Base-by-base conservation (phyloP, 2,888 invertebrate species). In the Drosophila cracens region DNA sequence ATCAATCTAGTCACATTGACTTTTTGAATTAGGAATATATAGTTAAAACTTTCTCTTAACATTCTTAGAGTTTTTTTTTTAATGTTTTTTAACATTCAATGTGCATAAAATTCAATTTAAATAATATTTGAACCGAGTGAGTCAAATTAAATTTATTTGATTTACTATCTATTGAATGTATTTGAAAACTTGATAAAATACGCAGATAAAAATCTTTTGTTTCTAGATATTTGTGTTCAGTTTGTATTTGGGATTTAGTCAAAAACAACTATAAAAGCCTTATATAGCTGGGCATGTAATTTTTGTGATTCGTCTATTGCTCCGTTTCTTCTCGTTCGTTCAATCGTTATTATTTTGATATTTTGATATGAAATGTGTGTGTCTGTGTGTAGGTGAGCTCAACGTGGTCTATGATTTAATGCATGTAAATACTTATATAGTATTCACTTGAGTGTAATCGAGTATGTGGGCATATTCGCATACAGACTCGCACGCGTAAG, bases 401-500 rank as follows among this genome's bases (percentile, higher is more conserved):
- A 79, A 79, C 82, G 78, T 82, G 79, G 33, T 79, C 79, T 74
- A 82, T 79, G 82, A 79, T 79, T 83, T 70, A 79, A 82, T 78
- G 79, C 74, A 73, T 68, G 64, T 78, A 72, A 60, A 62, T 56
- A 60, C 36, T 34, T 43, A 43, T 40, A 25, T 65, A 36, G 25
- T 49, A 54, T 51, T 40, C 36, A n/a, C 11, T 66, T 59, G 59
- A 38, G 34, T 52, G 68, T 52, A 66, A 33, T 34, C 38, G 51
- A 51, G 46, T 64, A 21, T 49, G 33, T 16, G 10, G 33, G 27
- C 27, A 34, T 18, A 27, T 34, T 13, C 43, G 21, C 21, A 21
- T 6, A 21, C 43, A 54, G 21, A 16, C 40, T 56, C 25, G 8
- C 27, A 25, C 31, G 48, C 64, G 43, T 33, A 25, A 61, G 33